phyloP scores from a whole-genome alignment of 2,113 vertebrate species.

The Sialia sialis region DNA sequence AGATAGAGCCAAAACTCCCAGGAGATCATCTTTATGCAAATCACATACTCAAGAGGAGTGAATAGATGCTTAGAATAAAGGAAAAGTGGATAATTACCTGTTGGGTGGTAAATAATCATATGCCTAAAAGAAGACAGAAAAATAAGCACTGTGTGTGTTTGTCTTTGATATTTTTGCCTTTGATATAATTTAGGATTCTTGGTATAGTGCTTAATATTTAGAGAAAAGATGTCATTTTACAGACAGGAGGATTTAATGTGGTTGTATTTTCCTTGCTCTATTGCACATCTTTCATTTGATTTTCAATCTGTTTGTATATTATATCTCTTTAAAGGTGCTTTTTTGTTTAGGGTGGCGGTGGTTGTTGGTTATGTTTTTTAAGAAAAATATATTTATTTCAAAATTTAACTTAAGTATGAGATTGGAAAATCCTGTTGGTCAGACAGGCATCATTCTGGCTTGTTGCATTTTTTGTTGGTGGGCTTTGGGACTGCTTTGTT shows the following conservation, averaged over 20 bases:
- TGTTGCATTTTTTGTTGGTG: not conserved
- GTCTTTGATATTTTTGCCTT: conserved; percentile 31
- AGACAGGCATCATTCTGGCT: not conserved
- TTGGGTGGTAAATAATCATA: conserved; percentile 62
- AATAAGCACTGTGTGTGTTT: conserved; percentile 35
- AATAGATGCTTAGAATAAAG: conserved; percentile 59
- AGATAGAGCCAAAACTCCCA: conserved; percentile 52
- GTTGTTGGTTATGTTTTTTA: not conserved
- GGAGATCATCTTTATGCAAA: conserved; percentile 58
- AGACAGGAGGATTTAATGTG: not conserved
- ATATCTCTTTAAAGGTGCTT: not conserved
- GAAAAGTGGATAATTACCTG: conserved; percentile 65
- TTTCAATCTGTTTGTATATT: not conserved
- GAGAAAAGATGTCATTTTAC: conserved; percentile 1
- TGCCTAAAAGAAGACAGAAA: conserved; percentile 44
- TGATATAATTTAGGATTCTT: conserved; percentile 34
- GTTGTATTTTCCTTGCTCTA: not conserved
- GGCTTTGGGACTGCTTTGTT: not conserved
- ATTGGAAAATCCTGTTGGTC: not conserved
- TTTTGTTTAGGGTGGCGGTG: not conserved
- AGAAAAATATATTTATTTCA: not conserved
- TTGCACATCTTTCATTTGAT: not conserved
- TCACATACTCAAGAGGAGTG: not conserved
- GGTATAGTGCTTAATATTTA: not conserved
- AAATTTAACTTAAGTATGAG: too few relatives aligned